Percentiles rank a stretch among this genome's conserved stretches.
Evolutionary conservation across 2,113 vertebrate genomes (phyloP).

Genomic region (Physeter macrocephalus): DNA sequence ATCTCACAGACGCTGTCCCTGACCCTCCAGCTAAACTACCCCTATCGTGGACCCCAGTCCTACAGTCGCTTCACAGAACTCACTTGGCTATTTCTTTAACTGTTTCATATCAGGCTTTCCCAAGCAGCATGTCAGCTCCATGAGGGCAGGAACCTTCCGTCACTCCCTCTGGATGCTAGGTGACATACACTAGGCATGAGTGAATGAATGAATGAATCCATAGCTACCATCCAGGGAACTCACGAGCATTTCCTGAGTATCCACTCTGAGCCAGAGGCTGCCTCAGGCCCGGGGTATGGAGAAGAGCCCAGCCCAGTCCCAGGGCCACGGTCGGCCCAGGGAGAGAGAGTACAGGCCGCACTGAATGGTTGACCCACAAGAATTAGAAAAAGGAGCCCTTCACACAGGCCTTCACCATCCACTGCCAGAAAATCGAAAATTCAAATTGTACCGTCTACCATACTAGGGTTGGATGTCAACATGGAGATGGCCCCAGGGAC

Average conservation of each 20-base stretch:
- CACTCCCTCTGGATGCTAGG: background rate
- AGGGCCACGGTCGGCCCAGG: background rate
- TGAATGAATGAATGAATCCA: background rate
- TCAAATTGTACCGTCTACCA: too few species aligned
- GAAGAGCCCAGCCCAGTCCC: background rate
- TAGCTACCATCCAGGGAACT: background rate
- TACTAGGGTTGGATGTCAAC: accelerated
- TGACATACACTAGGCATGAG: background rate
- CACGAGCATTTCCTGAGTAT: background rate
- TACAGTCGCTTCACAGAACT: background rate
- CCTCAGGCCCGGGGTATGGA: background rate
- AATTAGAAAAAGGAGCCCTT: background rate
- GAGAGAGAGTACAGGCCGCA: background rate
- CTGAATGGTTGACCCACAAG: background rate
- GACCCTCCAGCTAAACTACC: background rate
- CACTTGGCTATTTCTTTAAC: background rate
- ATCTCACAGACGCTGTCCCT: background rate
- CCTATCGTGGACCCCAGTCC: background rate
- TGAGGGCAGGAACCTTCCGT: background rate
- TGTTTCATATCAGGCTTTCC: background rate
- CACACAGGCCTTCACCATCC: background rate
- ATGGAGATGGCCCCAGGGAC: background rate
- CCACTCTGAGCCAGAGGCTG: background rate
- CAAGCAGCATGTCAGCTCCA: background rate
- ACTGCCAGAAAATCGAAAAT: background rate